These are phyloP conservation scores for Myrmecophaga tridactyla DNA, from an alignment of 2,113 vertebrate species.

Conservation along the genomic window DNA sequence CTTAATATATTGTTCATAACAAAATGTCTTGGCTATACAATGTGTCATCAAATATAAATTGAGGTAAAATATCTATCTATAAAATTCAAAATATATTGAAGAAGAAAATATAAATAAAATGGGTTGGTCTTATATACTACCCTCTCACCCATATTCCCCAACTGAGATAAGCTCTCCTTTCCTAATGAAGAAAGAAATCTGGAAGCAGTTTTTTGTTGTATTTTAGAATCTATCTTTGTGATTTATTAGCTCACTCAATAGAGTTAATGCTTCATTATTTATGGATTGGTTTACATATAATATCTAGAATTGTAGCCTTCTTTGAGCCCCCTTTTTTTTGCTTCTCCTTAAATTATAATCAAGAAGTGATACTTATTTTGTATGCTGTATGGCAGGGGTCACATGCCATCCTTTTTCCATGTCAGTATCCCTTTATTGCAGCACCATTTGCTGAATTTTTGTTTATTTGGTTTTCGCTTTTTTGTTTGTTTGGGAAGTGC, in stretches of 20 bases:
- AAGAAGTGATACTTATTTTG: too few species aligned
- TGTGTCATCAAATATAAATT: slow-evolving; percentile 17
- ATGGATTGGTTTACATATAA: neutral
- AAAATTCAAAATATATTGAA: neutral
- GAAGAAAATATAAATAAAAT: slow-evolving; percentile 18
- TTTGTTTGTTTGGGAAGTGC: too few species aligned
- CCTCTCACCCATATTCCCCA: neutral
- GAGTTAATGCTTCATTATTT: neutral
- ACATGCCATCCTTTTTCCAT: too few species aligned
- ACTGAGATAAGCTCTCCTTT: neutral
- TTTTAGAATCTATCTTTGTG: neutral
- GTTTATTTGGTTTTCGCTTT: too few species aligned
- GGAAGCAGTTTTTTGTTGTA: neutral
- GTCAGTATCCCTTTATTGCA: too few species aligned
- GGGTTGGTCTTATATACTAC: neutral
- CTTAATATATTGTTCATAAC: neutral
- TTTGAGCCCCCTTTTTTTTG: neutral
- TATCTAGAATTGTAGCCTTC: neutral
- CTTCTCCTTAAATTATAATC: neutral
- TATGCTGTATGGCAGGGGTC: too few species aligned
- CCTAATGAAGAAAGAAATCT: neutral
- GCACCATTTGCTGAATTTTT: too few species aligned
- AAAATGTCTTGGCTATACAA: slow-evolving; percentile 31
- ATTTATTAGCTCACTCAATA: neutral
- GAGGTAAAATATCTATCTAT: neutral